phyloP scores from a whole-genome alignment of 1,140 invertebrate genomes.

The Drosophila erecta region DNA sequence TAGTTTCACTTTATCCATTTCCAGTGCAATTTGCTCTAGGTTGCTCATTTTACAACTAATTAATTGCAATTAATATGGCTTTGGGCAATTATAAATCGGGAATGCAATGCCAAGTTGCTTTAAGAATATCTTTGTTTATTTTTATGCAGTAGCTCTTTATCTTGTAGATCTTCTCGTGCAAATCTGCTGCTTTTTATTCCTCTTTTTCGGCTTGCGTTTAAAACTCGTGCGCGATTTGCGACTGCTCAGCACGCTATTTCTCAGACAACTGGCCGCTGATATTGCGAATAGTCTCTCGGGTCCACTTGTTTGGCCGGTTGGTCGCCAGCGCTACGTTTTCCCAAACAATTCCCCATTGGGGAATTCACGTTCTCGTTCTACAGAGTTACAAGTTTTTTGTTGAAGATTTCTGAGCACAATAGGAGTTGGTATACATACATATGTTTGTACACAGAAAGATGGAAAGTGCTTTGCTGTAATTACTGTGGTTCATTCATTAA shows the following conservation, averaged over 20 bases:
- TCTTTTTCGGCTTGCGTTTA: conserved; percentile 1
- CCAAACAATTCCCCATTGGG: conserved; percentile 35
- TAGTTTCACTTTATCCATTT: conserved; percentile 55
- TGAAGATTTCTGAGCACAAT: background rate
- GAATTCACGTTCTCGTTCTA: conserved; percentile 33
- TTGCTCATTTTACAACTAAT: conserved; percentile 61
- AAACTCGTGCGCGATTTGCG: conserved; percentile 55
- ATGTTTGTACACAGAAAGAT: background rate
- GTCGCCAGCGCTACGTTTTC: conserved; percentile 19
- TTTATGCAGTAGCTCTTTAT: conserved; percentile 13
- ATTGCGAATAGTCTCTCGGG: conserved; percentile 22
- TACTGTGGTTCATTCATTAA: background rate
- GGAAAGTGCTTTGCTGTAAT: background rate
- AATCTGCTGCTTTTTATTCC: conserved; percentile 4
- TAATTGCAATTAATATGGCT: conserved; percentile 22
- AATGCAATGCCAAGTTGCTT: conserved; percentile 18
- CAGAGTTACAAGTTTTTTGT: conserved; percentile 33
- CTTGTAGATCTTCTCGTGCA: conserved; percentile 19
- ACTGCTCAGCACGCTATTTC: conserved; percentile 68
- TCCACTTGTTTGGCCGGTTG: conserved; percentile 43
- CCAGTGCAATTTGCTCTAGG: conserved; percentile 49
- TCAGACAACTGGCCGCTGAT: conserved; percentile 55
- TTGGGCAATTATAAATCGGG: conserved; percentile 30
- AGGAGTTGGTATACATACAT: background rate
- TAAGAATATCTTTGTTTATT: conserved; percentile 52